phyloP scores from a whole-genome alignment of 2,797 vertebrate species.

The Sorex maritimensis region DNA sequence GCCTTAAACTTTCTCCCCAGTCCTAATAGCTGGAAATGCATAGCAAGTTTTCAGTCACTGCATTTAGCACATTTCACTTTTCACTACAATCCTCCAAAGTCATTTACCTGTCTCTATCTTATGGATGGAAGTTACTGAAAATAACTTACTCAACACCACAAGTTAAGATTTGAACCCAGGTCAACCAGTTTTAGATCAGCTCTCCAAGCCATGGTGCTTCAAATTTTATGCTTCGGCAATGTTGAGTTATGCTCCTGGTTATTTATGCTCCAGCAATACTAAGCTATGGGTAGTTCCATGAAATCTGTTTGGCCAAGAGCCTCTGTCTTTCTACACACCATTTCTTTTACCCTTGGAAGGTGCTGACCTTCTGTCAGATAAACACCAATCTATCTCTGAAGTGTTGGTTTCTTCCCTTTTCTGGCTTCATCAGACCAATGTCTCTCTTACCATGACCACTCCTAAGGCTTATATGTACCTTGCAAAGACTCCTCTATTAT shows the following conservation, averaged over 20 bases:
- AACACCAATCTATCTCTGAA: background rate
- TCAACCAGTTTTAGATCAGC: background rate
- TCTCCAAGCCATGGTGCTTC: background rate
- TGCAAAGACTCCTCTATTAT: background rate
- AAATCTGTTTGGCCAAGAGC: background rate
- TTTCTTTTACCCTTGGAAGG: conserved; percentile 20
- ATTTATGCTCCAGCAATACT: conserved; percentile 29
- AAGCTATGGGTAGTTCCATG: conserved; percentile 4
- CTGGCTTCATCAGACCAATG: conserved; percentile 1
- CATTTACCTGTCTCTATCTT: conserved; percentile 39
- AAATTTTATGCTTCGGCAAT: background rate
- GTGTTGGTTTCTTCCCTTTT: background rate
- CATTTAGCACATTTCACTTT: conserved; percentile 28
- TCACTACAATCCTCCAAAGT: background rate
- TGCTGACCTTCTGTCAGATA: background rate
- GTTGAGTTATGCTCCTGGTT: conserved; percentile 1
- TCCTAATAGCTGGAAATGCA: background rate
- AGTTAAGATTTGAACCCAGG: background rate
- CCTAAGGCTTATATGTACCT: background rate
- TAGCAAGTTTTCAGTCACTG: conserved; percentile 14
- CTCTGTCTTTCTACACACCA: background rate
- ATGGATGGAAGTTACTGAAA: background rate
- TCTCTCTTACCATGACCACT: background rate
- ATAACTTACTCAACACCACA: background rate
- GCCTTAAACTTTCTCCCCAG: background rate